Base-by-base conservation (phyloP, 2,797 vertebrate species). In the Catamblyrhynchus diadema region DNA sequence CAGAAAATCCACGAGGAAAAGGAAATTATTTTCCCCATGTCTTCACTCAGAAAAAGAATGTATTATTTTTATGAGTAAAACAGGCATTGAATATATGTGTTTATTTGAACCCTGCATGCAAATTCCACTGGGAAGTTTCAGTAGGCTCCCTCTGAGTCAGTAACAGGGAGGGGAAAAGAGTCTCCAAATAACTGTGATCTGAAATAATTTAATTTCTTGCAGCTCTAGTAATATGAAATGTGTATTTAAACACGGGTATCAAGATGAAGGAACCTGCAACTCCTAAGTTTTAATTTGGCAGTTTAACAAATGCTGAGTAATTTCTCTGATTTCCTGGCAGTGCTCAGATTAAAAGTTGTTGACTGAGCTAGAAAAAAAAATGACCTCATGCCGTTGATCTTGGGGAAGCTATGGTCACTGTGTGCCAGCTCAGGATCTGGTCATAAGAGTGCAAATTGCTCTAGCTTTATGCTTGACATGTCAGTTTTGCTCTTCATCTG, bases 401-500 rank as follows among this genome's bases (percentile, higher is more conserved):
- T 60, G 35, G 3, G 28, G 21, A 86, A 78, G 54, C 51, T 72
- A 5, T 71, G 72, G 62, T 70, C 72, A 71, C 37, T 80, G 18
- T 71, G 39, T 92, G 45, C 48, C 67, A 88, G 57, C 51, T 88
- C 77, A 77, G 47, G 59, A 30, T 86, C 56, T 82, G 78, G 44
- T 66, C 39, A 11, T 28, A 94, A 66, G 75, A 84, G 88, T 92
- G 39, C 41, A 93, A 93, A 94, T 95, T 85, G 60, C 81, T 94
- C 54, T 72, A 86, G 88, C 57, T 97, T 95, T 72, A 24, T 93
- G 65, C 74, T 94, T 72, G 83, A 86, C 74, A 32, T 92, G 92
- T 95, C 86, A 91, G 51, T 92, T 96, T 91, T 88, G 82, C 81
- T 96, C 80, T 96, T 95, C 91, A 93, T 96, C 94, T 96, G 86